These are phyloP conservation scores for Pyrrhosoma nymphula DNA, from an alignment of 2,888 invertebrate genomes.

Conservation along the genomic window DNA sequence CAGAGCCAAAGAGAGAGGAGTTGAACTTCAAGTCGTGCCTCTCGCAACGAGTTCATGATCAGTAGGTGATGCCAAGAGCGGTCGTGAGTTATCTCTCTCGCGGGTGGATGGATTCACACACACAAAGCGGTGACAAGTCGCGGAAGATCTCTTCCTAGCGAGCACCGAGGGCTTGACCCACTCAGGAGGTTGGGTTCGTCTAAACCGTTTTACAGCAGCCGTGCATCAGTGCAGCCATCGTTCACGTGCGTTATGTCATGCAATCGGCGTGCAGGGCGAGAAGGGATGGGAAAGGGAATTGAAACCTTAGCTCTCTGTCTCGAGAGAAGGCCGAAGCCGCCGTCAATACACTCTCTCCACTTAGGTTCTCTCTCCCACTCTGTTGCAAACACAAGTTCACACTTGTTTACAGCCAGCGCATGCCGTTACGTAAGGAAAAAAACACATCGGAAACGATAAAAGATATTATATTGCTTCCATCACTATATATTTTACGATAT, in stretches of 20 bases:
- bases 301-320: not conserved
- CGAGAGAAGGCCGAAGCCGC: not conserved
- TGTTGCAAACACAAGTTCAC: no score
- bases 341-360: not conserved
- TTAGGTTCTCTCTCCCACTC: not conserved
- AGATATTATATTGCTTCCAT: no score
- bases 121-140: not conserved
- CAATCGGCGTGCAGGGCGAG: not conserved
- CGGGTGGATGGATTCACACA: not conserved
- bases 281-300: not conserved
- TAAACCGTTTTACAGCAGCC: not conserved
- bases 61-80: not conserved
- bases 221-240: not conserved
- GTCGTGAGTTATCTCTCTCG: not conserved
- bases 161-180: not conserved
- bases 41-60: conserved; percentile 13
- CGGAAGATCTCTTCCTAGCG: not conserved
- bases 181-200: not conserved
- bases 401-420: no score
- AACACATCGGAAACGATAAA: no score
- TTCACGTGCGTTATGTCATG: not conserved
- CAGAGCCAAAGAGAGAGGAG: not conserved
- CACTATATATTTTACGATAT: no score
- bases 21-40: not conserved
- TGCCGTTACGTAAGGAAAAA: no score